phyloP scores from a whole-genome alignment of 2,797 vertebrate genomes.

The Trachops cirrhosus region DNA sequence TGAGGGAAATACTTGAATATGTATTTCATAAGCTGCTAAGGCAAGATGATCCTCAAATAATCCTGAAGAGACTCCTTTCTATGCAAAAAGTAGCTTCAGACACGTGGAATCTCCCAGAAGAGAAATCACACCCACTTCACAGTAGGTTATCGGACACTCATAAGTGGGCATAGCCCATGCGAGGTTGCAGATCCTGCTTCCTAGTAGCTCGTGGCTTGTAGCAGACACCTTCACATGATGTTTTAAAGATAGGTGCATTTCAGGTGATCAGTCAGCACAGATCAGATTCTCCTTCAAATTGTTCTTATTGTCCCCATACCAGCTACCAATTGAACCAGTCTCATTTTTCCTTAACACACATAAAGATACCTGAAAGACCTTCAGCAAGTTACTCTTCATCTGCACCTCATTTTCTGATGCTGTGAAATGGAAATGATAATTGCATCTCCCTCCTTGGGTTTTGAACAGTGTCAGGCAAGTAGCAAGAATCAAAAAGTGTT shows the following conservation, averaged over 20 bases:
- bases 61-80: background rate
- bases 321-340: background rate
- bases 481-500: background rate
- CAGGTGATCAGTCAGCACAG: background rate
- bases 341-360: background rate
- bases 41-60: background rate
- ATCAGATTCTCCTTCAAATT: background rate
- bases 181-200: background rate
- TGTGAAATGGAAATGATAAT: background rate
- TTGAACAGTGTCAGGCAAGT: background rate
- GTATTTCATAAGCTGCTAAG: background rate
- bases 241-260: background rate
- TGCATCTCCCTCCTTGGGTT: background rate
- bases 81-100: background rate
- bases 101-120: background rate
- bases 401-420: background rate
- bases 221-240: background rate
- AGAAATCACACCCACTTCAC: background rate
- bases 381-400: background rate
- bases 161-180: fast-evolving
- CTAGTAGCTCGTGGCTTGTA: background rate
- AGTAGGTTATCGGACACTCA: background rate
- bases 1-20: background rate
- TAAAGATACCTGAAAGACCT: background rate
- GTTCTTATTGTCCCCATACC: background rate